Evolutionary conservation across 2,888 invertebrate species (phyloP), one percentile per base, ranked within the genome.

Genomic region (Boloria selene): DNA sequence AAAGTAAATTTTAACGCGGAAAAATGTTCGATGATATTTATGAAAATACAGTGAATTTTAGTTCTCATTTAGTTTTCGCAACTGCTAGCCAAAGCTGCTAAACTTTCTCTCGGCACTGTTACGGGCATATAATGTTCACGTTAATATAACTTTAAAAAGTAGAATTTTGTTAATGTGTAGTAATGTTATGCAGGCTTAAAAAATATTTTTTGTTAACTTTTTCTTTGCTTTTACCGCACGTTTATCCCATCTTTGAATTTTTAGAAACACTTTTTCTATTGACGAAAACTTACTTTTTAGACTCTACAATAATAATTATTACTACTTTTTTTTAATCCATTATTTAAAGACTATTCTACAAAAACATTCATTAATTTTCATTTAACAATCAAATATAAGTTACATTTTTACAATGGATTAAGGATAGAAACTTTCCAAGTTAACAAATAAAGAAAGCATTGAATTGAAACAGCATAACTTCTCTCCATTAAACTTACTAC

Each of bases 1-100:
- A 80, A 86, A 82, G 79, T 83, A 80, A 77, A 82, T 83, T 87
- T 85, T 82, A 79, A 79, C 67, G 70, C 59, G 65, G 72, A 74
- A 75, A 73, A 74, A 72, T 72, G 67, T 66, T 67, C 55, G 68
- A 42, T 31, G 52, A 60, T 70, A 69, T 70, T 61, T 64, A 70
- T 61, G 64, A 62, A 64, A 60, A 51, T 64, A 53, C 18, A 60
- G 51, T 31, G 51, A 67, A 61, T 65, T 64, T 70, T 54, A 65
- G 53, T 61, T 63, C 52, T 22, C 54, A 61, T 63, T 68, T 67
- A 65, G 60, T 70, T 68, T 64, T 63, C 65, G 26, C 54, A 68
- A 68, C 66, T 63, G 47, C 6, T 14, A 13, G 56, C 45, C 22
- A 45, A 56, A 45, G 26, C 53, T 31, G 56, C 63, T 59, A 53